Evolutionary conservation across 1,140 invertebrate genomes (phyloP).

Genomic region (Portunus trituberculatus): DNA sequence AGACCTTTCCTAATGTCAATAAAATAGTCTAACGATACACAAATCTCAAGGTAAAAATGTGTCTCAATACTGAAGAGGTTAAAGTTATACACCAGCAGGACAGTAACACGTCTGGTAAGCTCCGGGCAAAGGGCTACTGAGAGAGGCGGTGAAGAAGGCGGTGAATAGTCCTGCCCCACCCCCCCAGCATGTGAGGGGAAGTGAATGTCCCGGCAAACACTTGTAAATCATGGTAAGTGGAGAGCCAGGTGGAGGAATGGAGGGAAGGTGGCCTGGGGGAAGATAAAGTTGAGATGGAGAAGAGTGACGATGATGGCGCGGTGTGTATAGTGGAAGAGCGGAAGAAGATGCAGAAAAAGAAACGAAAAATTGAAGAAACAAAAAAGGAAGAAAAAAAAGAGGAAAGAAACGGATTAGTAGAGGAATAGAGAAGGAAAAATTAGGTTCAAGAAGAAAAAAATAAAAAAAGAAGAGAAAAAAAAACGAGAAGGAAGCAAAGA

Average conservation of each 20-base stretch:
- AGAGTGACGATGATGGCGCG: no score
- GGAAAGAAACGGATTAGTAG: background rate
- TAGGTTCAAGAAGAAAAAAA: background rate
- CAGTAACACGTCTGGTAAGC: no score
- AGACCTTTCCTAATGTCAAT: no score
- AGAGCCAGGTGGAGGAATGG: constrained; percentile 16
- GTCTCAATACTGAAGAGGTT: no score
- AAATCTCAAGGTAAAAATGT: no score
- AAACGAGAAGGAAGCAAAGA: background rate
- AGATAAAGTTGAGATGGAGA: background rate
- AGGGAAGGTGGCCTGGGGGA: background rate
- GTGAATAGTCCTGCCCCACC: background rate
- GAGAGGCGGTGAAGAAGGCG: background rate
- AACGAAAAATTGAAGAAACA: background rate
- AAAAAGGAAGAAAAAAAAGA: background rate
- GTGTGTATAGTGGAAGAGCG: background rate
- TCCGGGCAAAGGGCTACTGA: no score
- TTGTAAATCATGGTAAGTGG: constrained; percentile 1
- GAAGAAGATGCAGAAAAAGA: background rate
- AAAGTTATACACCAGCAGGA: no score
- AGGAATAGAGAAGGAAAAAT: background rate
- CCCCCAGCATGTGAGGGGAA: background rate
- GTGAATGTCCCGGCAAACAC: constrained; percentile 30
- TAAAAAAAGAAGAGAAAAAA: background rate
- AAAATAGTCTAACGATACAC: no score